These are phyloP conservation scores for Drosophila burlai DNA, from an alignment of 1,140 invertebrate genomes.

Conservation along the genomic window DNA sequence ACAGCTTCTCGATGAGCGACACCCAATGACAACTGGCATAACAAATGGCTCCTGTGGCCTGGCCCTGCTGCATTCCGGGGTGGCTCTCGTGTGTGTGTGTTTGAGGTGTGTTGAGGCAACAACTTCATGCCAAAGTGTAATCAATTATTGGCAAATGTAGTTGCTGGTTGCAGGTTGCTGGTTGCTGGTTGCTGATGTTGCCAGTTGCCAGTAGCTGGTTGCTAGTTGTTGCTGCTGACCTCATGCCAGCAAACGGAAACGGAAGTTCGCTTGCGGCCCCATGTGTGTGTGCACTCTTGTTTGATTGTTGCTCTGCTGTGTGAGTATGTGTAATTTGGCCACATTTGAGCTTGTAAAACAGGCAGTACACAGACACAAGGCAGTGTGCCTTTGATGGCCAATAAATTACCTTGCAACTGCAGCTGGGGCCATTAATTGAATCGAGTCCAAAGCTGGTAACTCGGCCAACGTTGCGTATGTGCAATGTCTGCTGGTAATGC, in stretches of 20 bases:
- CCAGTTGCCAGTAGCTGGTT: neutral
- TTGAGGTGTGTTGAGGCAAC: slow-evolving; percentile 49
- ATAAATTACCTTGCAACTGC: slow-evolving; percentile 64
- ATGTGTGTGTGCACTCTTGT: slow-evolving; percentile 29
- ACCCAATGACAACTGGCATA: slow-evolving; percentile 48
- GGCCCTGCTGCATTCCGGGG: slow-evolving; percentile 20
- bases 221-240: slow-evolving; percentile 50
- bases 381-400: slow-evolving; percentile 37
- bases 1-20: slow-evolving; percentile 31
- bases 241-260: slow-evolving; percentile 69
- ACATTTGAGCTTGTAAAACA: slow-evolving; percentile 66
- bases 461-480: slow-evolving; percentile 48
- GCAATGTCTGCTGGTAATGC: slow-evolving; percentile 33
- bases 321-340: slow-evolving; percentile 41
- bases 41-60: slow-evolving; percentile 57
- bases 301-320: slow-evolving; percentile 62
- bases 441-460: slow-evolving; percentile 23
- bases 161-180: slow-evolving; percentile 31
- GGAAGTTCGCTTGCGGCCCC: slow-evolving; percentile 44
- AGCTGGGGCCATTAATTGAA: slow-evolving; percentile 63
- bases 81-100: neutral
- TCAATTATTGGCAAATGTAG: slow-evolving; percentile 81
- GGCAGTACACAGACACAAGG: slow-evolving; percentile 39
- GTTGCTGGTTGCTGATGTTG: slow-evolving; percentile 4
- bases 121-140: slow-evolving; percentile 79